A percentile compares a stretch with the other conserved stretches of the same genome.
Conservation (phyloP, 1,140 invertebrate genomes). For the Lucilia cuprina region DNA sequence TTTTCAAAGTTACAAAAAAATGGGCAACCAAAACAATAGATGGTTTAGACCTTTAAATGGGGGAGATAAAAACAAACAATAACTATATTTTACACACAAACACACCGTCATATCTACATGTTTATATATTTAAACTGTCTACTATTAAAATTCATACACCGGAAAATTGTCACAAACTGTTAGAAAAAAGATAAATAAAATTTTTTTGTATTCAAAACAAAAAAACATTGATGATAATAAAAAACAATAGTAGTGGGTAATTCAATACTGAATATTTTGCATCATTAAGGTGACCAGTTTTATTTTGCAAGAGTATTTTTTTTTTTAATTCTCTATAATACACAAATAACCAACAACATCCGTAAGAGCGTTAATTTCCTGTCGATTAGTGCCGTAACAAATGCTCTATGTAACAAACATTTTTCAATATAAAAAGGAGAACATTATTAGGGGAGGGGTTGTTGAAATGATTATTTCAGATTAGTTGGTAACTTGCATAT, state of each 20-base stretch:
- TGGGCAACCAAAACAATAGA: background rate
- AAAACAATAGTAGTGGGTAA: background rate
- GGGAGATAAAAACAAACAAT: background rate
- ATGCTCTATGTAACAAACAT: no score
- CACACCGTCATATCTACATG: background rate
- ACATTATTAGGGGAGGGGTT: no score
- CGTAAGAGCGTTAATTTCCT: no score
- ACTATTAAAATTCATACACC: conserved; percentile 5
- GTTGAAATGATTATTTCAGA: no score
- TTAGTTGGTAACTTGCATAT: no score
- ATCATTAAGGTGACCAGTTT: background rate
- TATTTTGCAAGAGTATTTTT: background rate
- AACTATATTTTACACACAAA: background rate
- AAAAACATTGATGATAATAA: background rate
- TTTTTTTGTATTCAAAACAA: background rate
- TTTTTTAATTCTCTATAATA: no score
- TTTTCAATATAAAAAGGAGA: no score
- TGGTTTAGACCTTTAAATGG: background rate
- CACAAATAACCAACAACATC: no score
- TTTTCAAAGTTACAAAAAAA: background rate
- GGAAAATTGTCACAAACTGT: conserved; percentile 11
- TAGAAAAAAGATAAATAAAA: background rate
- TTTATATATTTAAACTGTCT: background rate
- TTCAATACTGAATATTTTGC: background rate
- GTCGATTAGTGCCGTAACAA: no score